Evolutionary conservation across 1,140 invertebrate genomes (phyloP).

Genomic region (Holotrichia oblita): DNA sequence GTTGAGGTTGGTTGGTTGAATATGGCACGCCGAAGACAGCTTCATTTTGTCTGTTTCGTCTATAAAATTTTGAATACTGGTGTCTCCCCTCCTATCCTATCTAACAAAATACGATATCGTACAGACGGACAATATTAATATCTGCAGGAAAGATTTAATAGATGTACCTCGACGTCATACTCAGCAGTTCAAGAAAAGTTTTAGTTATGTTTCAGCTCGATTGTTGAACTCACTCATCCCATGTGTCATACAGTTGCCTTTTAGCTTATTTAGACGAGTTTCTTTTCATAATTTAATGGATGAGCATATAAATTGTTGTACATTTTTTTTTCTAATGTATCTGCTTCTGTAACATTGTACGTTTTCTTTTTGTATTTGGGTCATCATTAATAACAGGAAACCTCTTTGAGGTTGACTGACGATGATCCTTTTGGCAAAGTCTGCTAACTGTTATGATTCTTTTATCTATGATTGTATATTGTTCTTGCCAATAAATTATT

Average conservation of each 20-base stretch:
- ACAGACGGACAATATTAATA: background rate
- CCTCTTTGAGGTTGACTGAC: no score
- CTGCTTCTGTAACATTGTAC: background rate
- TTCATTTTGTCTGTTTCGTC: background rate
- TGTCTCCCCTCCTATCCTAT: background rate
- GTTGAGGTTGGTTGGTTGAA: background rate
- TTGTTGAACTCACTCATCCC: background rate
- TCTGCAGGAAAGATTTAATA: background rate
- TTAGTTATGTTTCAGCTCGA: slow-evolving; percentile 1
- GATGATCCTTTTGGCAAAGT: no score
- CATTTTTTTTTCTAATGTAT: background rate
- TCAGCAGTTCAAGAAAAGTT: slow-evolving; percentile 1
- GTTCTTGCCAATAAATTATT: no score
- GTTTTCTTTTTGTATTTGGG: background rate
- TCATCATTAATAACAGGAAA: no score
- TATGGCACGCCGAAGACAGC: background rate
- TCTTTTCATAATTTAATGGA: background rate
- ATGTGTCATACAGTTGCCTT: background rate
- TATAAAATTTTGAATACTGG: slow-evolving; percentile 21
- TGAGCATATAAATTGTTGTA: slow-evolving; percentile 26
- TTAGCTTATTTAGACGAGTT: background rate
- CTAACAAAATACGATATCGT: slow-evolving; percentile 12
- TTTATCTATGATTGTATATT: no score
- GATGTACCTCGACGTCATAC: slow-evolving; percentile 7
- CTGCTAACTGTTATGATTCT: no score